These are phyloP conservation scores for Thecocarcelia acutangulata DNA, from an alignment of 2,888 invertebrate genomes.

Conservation along the genomic window DNA sequence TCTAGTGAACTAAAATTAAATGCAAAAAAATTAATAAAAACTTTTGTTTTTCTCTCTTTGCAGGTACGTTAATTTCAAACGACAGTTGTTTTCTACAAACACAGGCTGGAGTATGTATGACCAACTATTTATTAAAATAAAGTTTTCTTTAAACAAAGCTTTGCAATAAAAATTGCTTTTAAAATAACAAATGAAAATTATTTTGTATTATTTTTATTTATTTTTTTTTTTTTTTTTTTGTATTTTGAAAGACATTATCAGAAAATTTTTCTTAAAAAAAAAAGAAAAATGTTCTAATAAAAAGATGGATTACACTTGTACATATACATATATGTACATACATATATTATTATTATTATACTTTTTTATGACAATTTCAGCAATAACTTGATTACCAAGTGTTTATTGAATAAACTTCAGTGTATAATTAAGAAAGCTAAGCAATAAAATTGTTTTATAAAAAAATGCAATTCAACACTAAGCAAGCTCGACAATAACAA, in stretches of 20 bases:
- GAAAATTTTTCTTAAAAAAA: too few relatives aligned
- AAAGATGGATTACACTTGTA: too few relatives aligned
- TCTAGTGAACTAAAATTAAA: neutral
- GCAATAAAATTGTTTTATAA: conserved; percentile 40
- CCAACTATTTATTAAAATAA: conserved; percentile 1
- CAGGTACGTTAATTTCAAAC: conserved; percentile 49
- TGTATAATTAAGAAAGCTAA: conserved; percentile 20
- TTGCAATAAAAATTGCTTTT: too few relatives aligned
- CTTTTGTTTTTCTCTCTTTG: conserved; percentile 32
- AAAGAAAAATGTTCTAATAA: too few relatives aligned
- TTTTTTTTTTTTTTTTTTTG: too few relatives aligned
- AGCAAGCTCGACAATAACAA: conserved; percentile 69
- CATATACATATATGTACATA: too few relatives aligned
- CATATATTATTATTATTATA: too few relatives aligned
- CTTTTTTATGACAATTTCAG: conserved; percentile 24
- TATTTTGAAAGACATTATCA: too few relatives aligned
- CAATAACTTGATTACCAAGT: conserved; percentile 15
- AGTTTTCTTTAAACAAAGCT: neutral
- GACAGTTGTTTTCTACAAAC: conserved; percentile 1
- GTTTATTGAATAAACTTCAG: conserved; percentile 11
- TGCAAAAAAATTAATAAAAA: neutral
- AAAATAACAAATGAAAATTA: too few relatives aligned
- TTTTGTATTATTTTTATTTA: too few relatives aligned
- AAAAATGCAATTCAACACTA: conserved; percentile 43
- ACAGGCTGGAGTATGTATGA: neutral